Evolutionary conservation across 2,797 vertebrate species (phyloP), one percentile per base, ranked within the genome.

Genomic region (Thaleichthys pacificus): DNA sequence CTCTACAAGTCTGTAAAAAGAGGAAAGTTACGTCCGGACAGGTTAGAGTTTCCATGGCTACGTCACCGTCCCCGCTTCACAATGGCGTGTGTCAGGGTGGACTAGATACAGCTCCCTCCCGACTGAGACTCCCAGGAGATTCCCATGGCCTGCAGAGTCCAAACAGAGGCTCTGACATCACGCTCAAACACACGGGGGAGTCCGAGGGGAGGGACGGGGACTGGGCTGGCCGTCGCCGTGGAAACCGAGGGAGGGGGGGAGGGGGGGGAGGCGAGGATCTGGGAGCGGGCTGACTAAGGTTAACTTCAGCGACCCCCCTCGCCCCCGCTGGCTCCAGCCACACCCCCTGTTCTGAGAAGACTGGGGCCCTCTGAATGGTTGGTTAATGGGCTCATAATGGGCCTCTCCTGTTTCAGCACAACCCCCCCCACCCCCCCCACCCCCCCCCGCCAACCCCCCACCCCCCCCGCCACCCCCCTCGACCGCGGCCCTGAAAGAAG

Each of bases 361-460:
- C 83, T 73, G 64, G 76, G 68, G 66, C 77, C 74, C 24, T 76
- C 82, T 86, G 87, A 87, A 91, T 81, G 82, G 82, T 64, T 77
- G 77, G 84, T 85, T 91, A 89, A 92, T 89, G 80, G 84, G 84
- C 82, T 86, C 87, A 89, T 91, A 92, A 93, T 90, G 83, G 83
- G 86, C 77, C 81, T 88, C 84, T 89, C 79, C 88, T 85, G 80
- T 91, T 88, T 87, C 86, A 79, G 69, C 79, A 12, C 38, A 1
- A 1, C 38, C 11, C 38, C 38, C 3, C 12, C 0, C 42, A 0
- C 12, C 9, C 0, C 28, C 11, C 38, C 11, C 0, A 26, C 12
- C 42, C 42, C 12, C 11, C 9, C 42, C 0, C 12, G 8, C 38
- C 11, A 3, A 1, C 38, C 38, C 38, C 38, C 38, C 24, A 24